These are phyloP conservation scores for Podilymbus podiceps DNA, from an alignment of 2,113 vertebrate species.

Conservation along the genomic window DNA sequence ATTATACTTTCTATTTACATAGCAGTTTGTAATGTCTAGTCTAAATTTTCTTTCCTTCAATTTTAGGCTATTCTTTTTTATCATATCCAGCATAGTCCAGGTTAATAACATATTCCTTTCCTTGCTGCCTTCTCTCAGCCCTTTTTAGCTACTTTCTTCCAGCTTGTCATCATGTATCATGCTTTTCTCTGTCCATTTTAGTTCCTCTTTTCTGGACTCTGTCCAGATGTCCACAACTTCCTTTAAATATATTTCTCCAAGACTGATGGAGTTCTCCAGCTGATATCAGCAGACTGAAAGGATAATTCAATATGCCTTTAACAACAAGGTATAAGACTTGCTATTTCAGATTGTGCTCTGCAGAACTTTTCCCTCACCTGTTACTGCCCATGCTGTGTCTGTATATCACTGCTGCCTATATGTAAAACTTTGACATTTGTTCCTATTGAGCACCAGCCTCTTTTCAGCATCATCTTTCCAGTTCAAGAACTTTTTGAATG, in stretches of 20 bases:
- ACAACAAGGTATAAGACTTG: not conserved
- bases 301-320: not conserved
- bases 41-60: not conserved
- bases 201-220: not conserved
- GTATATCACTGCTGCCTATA: not conserved
- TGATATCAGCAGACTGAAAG: not conserved
- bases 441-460: not conserved
- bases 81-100: not conserved
- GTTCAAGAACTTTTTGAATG: not conserved
- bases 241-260: not conserved
- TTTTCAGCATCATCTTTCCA: not conserved
- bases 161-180: not conserved
- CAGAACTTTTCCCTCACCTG: not conserved
- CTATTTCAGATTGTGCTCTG: not conserved
- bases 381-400: not conserved
- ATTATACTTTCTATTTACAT: not conserved
- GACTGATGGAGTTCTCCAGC: not conserved
- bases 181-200: not conserved
- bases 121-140: not conserved
- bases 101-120: not conserved
- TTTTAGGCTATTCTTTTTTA: not conserved
- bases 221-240: not conserved
- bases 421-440: not conserved
- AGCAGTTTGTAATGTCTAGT: not conserved
- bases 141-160: not conserved